These are phyloP conservation scores for Tautogolabrus adspersus DNA, from an alignment of 2,113 vertebrate species.

Conservation along the genomic window DNA sequence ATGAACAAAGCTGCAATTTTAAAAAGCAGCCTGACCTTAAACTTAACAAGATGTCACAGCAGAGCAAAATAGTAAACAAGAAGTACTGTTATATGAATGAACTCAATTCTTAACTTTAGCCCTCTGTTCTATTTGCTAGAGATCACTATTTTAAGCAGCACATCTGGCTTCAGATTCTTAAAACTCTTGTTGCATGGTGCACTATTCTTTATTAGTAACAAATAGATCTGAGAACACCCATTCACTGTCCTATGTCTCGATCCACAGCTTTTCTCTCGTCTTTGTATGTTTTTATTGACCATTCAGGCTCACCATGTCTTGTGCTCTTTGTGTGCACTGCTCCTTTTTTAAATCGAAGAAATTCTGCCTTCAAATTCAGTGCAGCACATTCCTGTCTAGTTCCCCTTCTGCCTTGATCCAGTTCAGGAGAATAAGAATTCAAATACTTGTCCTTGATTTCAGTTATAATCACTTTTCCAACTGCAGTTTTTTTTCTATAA, in stretches of 20 bases:
- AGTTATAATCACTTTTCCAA: not conserved
- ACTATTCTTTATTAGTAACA: slow-evolving; percentile 1
- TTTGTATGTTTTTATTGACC: slow-evolving; percentile 75
- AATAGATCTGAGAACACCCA: slow-evolving; percentile 38
- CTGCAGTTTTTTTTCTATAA: slow-evolving; percentile 14
- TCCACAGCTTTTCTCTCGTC: slow-evolving; percentile 83
- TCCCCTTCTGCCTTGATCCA: not conserved
- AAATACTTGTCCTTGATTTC: not conserved
- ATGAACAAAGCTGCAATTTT: not conserved
- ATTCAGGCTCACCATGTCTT: slow-evolving; percentile 67
- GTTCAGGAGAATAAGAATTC: no score
- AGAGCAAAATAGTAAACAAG: slow-evolving; percentile 2
- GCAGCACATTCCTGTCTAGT: slow-evolving; percentile 20
- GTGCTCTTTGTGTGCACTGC: slow-evolving; percentile 69
- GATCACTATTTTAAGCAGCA: not conserved
- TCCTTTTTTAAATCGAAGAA: slow-evolving; percentile 32
- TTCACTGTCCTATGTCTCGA: slow-evolving; percentile 82
- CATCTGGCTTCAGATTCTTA: slow-evolving; percentile 15
- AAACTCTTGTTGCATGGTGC: slow-evolving; percentile 46
- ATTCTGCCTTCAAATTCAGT: slow-evolving; percentile 19
- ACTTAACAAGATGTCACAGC: not conserved
- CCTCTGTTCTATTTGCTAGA: not conserved
- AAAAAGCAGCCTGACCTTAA: not conserved
- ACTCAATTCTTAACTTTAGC: not conserved
- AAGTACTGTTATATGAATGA: not conserved